Conservation (phyloP, 1,140 invertebrate genomes). For the Archegozetes longisetosus region DNA sequence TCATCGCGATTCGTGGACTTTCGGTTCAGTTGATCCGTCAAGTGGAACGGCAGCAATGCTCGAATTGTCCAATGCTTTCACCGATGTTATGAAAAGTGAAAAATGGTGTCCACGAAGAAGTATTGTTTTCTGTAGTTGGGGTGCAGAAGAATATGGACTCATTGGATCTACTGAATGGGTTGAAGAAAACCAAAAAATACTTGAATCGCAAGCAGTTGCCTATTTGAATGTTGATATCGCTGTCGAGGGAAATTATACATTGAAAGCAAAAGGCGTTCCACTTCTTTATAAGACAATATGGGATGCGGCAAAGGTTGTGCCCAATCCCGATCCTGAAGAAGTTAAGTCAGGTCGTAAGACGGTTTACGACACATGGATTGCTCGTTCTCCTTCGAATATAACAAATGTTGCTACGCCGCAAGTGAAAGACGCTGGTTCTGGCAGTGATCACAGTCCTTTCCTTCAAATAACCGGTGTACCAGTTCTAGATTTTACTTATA, state of each 20-base stretch:
- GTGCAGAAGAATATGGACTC: conserved; percentile 35
- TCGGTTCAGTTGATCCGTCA: conserved; percentile 38
- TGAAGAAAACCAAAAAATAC: conserved; percentile 23
- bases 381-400: not conserved
- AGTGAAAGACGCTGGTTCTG: conserved; percentile 3
- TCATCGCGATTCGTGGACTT: conserved; percentile 42
- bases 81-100: conserved; percentile 25
- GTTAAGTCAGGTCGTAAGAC: conserved; percentile 1
- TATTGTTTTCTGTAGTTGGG: conserved; percentile 36
- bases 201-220: conserved; percentile 26
- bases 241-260: conserved; percentile 20
- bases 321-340: conserved; percentile 1
- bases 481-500: conserved; percentile 1
- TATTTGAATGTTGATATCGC: conserved; percentile 29
- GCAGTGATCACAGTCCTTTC: conserved; percentile 9
- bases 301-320: conserved; percentile 25
- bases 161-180: conserved; percentile 30
- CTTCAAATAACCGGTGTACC: not conserved
- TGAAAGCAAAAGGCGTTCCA: conserved; percentile 24
- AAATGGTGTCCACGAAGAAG: conserved; percentile 33
- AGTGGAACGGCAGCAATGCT: conserved; percentile 35
- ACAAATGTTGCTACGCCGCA: not conserved
- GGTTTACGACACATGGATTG: conserved; percentile 15
- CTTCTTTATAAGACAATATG: conserved; percentile 24
- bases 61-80: conserved; percentile 36